phyloP scores from a whole-genome alignment of 2,888 invertebrate species.

The Macroteleia sp. region DNA sequence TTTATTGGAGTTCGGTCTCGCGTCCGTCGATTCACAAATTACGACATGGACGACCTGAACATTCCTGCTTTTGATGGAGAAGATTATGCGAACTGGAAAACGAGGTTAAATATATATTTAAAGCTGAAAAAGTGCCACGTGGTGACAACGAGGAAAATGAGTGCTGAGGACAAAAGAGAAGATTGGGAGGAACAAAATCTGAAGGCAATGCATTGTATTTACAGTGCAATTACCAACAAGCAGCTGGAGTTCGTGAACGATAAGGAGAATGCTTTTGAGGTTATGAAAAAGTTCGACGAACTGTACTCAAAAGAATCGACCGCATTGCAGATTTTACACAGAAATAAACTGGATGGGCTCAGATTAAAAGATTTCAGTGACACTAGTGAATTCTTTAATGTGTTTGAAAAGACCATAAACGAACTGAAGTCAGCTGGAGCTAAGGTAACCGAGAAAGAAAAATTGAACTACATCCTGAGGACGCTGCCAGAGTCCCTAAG shows the following conservation, averaged over 20 bases:
- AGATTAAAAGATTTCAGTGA: conserved; percentile 52
- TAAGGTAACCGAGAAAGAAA: conserved; percentile 16
- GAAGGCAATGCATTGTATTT: conserved; percentile 66
- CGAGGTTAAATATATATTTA: background rate
- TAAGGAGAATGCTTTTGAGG: conserved; percentile 56
- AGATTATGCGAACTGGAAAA: background rate
- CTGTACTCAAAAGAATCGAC: conserved; percentile 67
- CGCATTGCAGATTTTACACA: conserved; percentile 66
- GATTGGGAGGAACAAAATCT: conserved; percentile 63
- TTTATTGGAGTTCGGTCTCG: too few species aligned
- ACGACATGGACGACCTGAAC: background rate
- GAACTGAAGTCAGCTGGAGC: conserved; percentile 58
- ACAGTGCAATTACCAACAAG: conserved; percentile 51
- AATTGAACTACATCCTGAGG: conserved; percentile 18
- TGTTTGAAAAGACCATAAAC: conserved; percentile 46
- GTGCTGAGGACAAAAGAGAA: conserved; percentile 18
- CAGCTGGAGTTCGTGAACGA: conserved; percentile 62
- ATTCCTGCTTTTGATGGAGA: conserved; percentile 1
- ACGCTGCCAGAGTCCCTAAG: conserved; percentile 14
- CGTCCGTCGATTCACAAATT: too few species aligned
- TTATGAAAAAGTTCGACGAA: conserved; percentile 68
- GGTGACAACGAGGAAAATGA: background rate
- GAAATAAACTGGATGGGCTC: conserved; percentile 67
- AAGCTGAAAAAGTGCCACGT: background rate
- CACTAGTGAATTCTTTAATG: conserved; percentile 15